phyloP scores from a whole-genome alignment of 2,113 vertebrate genomes.

The Amphilophus citrinellus region DNA sequence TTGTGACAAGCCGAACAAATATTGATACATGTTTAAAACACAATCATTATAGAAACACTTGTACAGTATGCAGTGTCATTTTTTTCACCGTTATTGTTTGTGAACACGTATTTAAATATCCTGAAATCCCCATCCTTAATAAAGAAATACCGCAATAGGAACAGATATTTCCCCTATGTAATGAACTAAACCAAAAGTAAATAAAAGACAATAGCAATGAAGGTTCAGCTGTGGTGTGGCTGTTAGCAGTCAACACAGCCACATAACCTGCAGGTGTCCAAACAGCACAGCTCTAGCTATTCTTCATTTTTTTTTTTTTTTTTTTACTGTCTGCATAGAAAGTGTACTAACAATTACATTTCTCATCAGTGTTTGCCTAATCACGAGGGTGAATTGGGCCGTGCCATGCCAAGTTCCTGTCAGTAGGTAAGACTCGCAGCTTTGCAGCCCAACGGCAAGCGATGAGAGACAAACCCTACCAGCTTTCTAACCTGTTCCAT shows the following conservation, averaged over 20 bases:
- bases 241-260: constrained; percentile 24
- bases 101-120: too few species aligned
- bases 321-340: constrained; percentile 21
- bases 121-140: too few species aligned
- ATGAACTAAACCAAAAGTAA: not conserved
- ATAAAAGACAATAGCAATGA: constrained; percentile 7
- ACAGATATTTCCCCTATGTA: not conserved
- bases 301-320: constrained; percentile 31
- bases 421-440: constrained; percentile 48
- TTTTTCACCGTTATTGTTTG: too few species aligned
- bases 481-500: constrained; percentile 76
- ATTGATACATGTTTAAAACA: not conserved
- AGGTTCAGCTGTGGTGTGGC: not conserved
- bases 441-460: constrained; percentile 48
- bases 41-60: not conserved
- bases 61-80: too few species aligned
- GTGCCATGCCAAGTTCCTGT: constrained; percentile 81
- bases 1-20: not conserved
- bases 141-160: not conserved
- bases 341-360: constrained; percentile 74
- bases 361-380: constrained; percentile 76
- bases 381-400: constrained; percentile 66
- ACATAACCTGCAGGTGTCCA: constrained; percentile 75
- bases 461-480: constrained; percentile 75
- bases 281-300: constrained; percentile 55